A percentile compares a stretch with the other conserved stretches of the same genome.
Evolutionary conservation across 1,140 invertebrate genomes (phyloP).

Genomic region (Calosoma granatense): DNA sequence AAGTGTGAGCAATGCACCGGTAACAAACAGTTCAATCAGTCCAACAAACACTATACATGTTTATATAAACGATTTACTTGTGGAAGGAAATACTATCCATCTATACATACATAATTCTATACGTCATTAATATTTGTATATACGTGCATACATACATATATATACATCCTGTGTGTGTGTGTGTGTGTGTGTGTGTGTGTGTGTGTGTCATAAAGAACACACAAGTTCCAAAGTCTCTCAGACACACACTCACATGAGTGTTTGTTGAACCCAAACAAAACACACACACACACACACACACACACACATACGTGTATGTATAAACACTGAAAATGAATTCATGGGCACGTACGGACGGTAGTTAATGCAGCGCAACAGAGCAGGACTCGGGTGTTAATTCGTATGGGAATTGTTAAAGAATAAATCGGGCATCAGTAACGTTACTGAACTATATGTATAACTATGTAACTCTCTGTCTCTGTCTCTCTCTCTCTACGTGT

Average conservation of each 20-base stretch:
- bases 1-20: neutral
- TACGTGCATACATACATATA: neutral
- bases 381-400: too few relatives aligned
- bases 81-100: neutral
- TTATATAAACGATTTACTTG: neutral
- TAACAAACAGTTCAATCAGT: neutral
- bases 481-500: too few relatives aligned
- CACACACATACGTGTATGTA: conserved; percentile 1
- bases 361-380: too few relatives aligned
- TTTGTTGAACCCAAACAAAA: neutral
- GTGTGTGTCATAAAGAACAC: neutral
- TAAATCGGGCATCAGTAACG: too few relatives aligned
- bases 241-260: neutral
- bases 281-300: conserved; percentile 1
- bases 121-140: neutral
- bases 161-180: neutral
- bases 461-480: too few relatives aligned
- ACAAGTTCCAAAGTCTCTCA: neutral
- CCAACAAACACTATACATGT: too few relatives aligned
- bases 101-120: neutral
- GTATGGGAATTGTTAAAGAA: too few relatives aligned
- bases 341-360: too few relatives aligned
- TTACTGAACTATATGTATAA: too few relatives aligned
- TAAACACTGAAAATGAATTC: neutral
- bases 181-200: neutral